Evolutionary conservation across 2,113 vertebrate species (phyloP), one percentile per base, ranked within the genome.

Genomic region (Scomber japonicus): DNA sequence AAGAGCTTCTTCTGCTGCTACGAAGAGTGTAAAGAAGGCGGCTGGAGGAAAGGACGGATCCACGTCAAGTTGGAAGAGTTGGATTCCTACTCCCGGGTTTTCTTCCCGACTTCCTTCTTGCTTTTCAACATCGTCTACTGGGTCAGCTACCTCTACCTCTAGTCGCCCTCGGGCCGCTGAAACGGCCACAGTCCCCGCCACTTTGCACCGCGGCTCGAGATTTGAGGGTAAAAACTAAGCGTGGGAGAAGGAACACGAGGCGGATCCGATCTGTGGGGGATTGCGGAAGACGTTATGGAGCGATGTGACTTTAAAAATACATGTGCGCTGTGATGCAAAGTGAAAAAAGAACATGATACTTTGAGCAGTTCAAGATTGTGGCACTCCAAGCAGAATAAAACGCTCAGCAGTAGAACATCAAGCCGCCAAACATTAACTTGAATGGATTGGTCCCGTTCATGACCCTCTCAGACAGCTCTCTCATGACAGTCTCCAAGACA

Each of bases 81-180:
- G 86, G 98, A 99, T 93, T 95, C 97, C 4, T 99, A 99, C 87
- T 97, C 98, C 3, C 95, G 98, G 51, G 96, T 99, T 80, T 98
- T 99, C 89, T 99, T 99, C 85, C 98, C 98, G 78, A 99, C 98
- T 3, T 98, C 98, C 0, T 99, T 99, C 89, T 85, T 99, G 91
- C 95, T 99, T 75, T 99, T 99, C 93, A 99, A 99, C 92, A 94
- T 99, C 53, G 97, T 99, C 84, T 99, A 99, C 94, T 99, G 98
- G 98, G 97, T 99, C 86, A 97, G 97, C 91, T 99, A 99, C 94
- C 96, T 99, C 90, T 99, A 99, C 92, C 98, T 99, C 93, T 99
- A 96, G 96, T 87, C 57, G 65, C 74, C 46, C 51, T 15, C 11
- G 0, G 74, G 59, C 57, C 30, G 21, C 67, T 35, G 50, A 56